Conservation (phyloP, 2,797 vertebrate genomes). For the Crax fasciolata region DNA sequence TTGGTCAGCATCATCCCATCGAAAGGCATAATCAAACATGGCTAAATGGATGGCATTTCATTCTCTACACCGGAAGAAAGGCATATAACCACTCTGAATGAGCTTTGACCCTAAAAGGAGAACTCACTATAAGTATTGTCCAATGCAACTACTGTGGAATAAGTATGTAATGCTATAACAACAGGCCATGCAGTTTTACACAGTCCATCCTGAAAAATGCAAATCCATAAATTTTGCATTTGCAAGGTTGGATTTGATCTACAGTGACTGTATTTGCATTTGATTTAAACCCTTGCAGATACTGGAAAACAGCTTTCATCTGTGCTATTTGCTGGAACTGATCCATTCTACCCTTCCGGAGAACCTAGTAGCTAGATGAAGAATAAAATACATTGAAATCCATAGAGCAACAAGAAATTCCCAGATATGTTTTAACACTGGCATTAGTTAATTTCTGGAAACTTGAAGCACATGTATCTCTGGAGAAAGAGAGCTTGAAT, state of each 20-base stretch:
- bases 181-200: background rate
- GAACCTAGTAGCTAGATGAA: background rate
- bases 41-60: background rate
- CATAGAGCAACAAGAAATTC: background rate
- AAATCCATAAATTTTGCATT: background rate
- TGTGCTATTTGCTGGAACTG: background rate
- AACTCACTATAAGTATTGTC: background rate
- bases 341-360: background rate
- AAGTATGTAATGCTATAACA: background rate
- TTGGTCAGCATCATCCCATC: background rate
- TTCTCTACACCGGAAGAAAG: background rate
- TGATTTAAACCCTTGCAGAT: background rate
- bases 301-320: background rate
- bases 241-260: background rate
- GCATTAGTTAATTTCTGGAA: background rate
- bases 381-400: background rate
- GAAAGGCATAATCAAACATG: background rate
- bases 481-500: background rate
- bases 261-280: background rate
- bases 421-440: background rate
- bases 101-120: background rate
- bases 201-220: background rate
- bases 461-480: background rate
- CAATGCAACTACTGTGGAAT: background rate
- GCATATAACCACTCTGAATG: background rate